These are phyloP conservation scores for Eristalis intricaria DNA, from an alignment of 2,888 invertebrate genomes.

Conservation along the genomic window DNA sequence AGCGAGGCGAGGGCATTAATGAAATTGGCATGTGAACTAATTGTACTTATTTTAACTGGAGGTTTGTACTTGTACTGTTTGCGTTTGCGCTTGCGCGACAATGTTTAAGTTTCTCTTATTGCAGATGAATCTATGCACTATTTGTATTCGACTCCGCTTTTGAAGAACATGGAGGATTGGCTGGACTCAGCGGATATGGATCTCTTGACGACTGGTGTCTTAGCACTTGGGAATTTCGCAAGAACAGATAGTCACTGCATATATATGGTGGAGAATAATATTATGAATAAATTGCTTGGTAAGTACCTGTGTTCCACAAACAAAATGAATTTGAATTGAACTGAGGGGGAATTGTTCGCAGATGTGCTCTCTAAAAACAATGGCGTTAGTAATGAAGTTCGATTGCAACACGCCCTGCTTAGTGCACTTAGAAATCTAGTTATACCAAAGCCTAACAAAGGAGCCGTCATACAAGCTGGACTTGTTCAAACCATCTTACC, in stretches of 20 bases:
- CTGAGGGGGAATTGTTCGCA: slow-evolving; percentile 27
- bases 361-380: slow-evolving; percentile 83
- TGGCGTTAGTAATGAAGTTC: slow-evolving; percentile 84
- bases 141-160: slow-evolving; percentile 89
- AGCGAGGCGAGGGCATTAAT: slow-evolving; percentile 86
- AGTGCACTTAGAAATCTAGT: slow-evolving; percentile 90
- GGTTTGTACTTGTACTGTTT: slow-evolving; percentile 82
- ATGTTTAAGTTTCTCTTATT: slow-evolving; percentile 43
- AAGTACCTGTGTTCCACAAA: slow-evolving; percentile 72
- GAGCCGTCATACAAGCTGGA: slow-evolving; percentile 87
- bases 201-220: slow-evolving; percentile 90
- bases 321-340: not conserved
- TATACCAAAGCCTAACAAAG: slow-evolving; percentile 89
- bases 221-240: slow-evolving; percentile 95
- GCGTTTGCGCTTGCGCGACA: too few relatives aligned
- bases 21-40: slow-evolving; percentile 92
- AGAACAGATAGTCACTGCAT: slow-evolving; percentile 92
- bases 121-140: slow-evolving; percentile 93
- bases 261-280: slow-evolving; percentile 89
- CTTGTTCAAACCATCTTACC: slow-evolving; percentile 88
- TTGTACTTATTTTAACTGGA: slow-evolving; percentile 92
- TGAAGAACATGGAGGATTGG: slow-evolving; percentile 88
- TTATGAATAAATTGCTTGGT: slow-evolving; percentile 88
- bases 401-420: slow-evolving; percentile 81
- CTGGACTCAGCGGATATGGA: slow-evolving; percentile 88